Conservation (phyloP, 2,888 invertebrate species). For the Patella depressa region DNA sequence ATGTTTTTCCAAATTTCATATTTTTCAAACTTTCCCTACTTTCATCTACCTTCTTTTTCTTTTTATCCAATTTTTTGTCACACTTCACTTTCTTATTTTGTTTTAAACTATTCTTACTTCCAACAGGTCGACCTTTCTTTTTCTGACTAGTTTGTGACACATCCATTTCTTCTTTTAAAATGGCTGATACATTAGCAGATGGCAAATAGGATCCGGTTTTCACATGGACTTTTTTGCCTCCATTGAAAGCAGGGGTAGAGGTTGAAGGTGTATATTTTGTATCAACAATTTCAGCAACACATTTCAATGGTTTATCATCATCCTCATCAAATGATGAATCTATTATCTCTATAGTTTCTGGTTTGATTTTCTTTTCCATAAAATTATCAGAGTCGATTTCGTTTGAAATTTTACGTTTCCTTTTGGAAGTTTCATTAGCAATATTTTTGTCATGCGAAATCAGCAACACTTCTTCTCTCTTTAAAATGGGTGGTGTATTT, state of each 20-base stretch:
- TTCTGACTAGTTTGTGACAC: neutral
- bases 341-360: neutral
- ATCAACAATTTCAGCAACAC: neutral
- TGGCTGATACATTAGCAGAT: neutral
- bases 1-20: constrained; percentile 52
- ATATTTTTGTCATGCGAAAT: neutral
- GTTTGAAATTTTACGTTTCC: neutral
- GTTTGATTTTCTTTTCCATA: neutral
- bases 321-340: neutral
- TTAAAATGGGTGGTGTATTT: constrained; percentile 17
- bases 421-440: neutral
- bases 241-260: neutral
- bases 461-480: neutral
- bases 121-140: neutral
- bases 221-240: neutral
- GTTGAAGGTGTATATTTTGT: constrained; percentile 3
- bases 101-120: neutral
- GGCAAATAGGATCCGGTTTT: neutral
- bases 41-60: constrained; percentile 13
- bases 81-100: neutral
- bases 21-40: constrained; percentile 48
- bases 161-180: neutral
- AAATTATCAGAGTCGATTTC: neutral
- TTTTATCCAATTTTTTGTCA: neutral
- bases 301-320: constrained; percentile 1